Percentiles rank a stretch among this genome's conserved stretches.
Evolutionary conservation across 1,140 invertebrate species (phyloP).

Genomic region (Heterodera carotae): DNA sequence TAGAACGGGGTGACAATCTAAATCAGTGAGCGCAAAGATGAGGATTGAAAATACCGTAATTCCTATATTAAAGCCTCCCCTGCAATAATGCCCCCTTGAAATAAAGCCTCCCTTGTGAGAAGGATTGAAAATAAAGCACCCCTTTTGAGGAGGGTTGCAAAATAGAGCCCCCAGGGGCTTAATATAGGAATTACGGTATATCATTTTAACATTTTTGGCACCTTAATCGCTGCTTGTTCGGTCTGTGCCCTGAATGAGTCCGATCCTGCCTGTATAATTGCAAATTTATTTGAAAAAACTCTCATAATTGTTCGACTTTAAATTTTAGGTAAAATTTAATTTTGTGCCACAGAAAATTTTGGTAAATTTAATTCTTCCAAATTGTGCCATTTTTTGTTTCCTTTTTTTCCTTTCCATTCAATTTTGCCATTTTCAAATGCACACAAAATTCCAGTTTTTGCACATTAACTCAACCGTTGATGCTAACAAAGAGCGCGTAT

Average conservation of each 20-base stretch:
- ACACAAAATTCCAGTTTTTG: neutral
- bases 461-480: neutral
- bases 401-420: too few relatives aligned
- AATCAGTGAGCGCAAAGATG: too few relatives aligned
- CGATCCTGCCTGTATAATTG: conserved; percentile 10
- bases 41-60: too few relatives aligned
- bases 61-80: too few relatives aligned
- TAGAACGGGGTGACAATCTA: conserved; percentile 49
- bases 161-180: too few relatives aligned
- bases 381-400: neutral
- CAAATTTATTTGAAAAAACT: neutral
- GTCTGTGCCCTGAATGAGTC: conserved; percentile 40
- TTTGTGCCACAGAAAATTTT: neutral
- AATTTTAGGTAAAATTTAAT: neutral
- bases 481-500: neutral
- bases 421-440: neutral
- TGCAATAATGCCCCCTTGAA: too few relatives aligned
- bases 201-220: conserved; percentile 5
- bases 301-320: neutral
- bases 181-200: too few relatives aligned
- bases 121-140: too few relatives aligned
- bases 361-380: neutral
- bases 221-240: conserved; percentile 32
- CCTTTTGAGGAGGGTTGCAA: too few relatives aligned
- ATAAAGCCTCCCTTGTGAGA: too few relatives aligned